These are phyloP conservation scores for Spatulosminthurus flaviceps DNA, from an alignment of 2,888 invertebrate species.

Conservation along the genomic window DNA sequence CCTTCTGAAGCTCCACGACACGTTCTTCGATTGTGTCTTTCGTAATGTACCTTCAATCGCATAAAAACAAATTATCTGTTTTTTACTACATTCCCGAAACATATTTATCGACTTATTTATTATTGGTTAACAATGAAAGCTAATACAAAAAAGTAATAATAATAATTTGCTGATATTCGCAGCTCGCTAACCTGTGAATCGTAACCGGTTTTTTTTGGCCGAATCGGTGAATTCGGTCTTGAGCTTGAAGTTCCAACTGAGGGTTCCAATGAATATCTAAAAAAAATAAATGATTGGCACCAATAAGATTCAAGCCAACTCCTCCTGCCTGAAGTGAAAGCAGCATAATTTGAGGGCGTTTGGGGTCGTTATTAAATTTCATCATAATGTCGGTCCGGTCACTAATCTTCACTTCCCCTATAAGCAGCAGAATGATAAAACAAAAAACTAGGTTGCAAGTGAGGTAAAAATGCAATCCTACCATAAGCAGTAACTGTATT, in stretches of 20 bases:
- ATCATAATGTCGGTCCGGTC: conserved; percentile 54
- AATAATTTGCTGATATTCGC: too few relatives aligned
- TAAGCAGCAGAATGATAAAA: too few relatives aligned
- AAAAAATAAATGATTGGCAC: conserved; percentile 89
- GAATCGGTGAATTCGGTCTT: conserved; percentile 91
- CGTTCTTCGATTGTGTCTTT: conserved; percentile 87
- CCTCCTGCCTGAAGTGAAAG: conserved; percentile 93
- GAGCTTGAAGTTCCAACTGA: conserved; percentile 92
- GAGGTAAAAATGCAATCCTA: background rate
- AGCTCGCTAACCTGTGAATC: conserved; percentile 83
- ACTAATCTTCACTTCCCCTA: conserved; percentile 45
- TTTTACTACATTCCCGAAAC: too few relatives aligned
- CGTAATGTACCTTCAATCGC: conserved; percentile 87
- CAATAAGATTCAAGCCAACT: conserved; percentile 91
- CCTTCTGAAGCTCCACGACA: conserved; percentile 81
- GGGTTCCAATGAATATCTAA: conserved; percentile 98
- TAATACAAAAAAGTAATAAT: too few relatives aligned
- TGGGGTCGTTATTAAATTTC: conserved; percentile 52
- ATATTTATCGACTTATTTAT: too few relatives aligned
- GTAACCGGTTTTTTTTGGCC: conserved; percentile 84
- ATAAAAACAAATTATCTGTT: too few relatives aligned
- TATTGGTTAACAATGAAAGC: too few relatives aligned
- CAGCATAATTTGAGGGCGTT: conserved; percentile 71
- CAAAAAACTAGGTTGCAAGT: background rate
- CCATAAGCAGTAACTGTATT: too few relatives aligned